These are phyloP conservation scores for Pardosa pseudoannulata DNA, from an alignment of 2,888 invertebrate species.

Conservation along the genomic window DNA sequence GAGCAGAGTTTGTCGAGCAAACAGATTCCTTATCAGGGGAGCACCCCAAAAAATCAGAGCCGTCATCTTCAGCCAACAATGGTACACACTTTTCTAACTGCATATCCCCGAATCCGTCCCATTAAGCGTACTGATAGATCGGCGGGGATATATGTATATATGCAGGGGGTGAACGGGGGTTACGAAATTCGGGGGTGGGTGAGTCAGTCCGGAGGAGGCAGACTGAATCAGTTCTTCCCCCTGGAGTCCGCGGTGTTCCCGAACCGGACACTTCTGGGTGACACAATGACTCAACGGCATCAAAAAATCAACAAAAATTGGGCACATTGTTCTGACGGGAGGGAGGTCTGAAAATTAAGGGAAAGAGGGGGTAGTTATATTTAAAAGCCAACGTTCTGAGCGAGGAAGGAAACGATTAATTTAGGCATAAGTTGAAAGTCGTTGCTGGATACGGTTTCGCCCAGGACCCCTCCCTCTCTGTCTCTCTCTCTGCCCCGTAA, in stretches of 20 bases:
- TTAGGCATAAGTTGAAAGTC: constrained; percentile 56
- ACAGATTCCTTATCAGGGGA: constrained; percentile 37
- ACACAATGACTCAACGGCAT: constrained; percentile 45
- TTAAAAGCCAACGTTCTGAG: constrained; percentile 39
- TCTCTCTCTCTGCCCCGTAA: background rate
- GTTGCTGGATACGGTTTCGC: constrained; percentile 24
- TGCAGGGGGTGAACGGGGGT: constrained; percentile 26
- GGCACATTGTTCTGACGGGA: constrained; percentile 34
- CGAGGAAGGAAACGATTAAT: constrained; percentile 61
- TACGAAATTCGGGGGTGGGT: constrained; percentile 40
- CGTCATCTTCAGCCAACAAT: constrained; percentile 26
- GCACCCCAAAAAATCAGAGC: constrained; percentile 25
- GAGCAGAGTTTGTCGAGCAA: constrained; percentile 51
- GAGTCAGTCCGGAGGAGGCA: constrained; percentile 44
- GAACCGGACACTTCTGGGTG: constrained; percentile 60
- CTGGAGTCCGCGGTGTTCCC: constrained; percentile 18
- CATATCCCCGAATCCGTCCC: constrained; percentile 23
- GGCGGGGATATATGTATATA: too few species aligned
- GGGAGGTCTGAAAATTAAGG: background rate
- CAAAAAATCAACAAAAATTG: constrained; percentile 55
- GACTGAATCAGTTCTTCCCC: constrained; percentile 51
- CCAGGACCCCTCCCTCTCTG: background rate
- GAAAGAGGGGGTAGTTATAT: constrained; percentile 38
- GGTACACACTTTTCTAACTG: background rate
- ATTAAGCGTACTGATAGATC: constrained; percentile 11